phyloP scores from a whole-genome alignment of 1,140 invertebrate genomes.

The Musca vetustissima region DNA sequence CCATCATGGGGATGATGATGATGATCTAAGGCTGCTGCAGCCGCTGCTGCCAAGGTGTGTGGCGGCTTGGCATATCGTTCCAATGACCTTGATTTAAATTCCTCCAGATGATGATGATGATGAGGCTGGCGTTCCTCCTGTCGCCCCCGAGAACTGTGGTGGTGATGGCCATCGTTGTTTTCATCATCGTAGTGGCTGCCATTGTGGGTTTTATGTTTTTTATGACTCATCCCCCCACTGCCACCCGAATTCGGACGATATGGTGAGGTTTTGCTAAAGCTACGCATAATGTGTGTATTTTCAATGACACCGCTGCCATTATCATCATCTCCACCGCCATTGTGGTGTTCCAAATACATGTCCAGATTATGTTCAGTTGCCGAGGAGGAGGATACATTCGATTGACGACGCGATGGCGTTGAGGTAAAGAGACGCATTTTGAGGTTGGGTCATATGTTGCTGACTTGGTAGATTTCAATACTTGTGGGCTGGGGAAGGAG shows the following conservation, averaged over 20 bases:
- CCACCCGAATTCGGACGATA: neutral
- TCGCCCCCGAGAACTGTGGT: neutral
- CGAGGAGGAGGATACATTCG: neutral
- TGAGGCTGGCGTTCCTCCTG: neutral
- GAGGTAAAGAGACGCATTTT: constrained; percentile 13
- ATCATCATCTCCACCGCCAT: neutral
- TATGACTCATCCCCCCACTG: constrained; percentile 12
- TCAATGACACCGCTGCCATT: constrained; percentile 7
- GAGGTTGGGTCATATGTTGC: neutral
- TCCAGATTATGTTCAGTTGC: constrained; percentile 2
- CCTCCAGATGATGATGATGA: neutral
- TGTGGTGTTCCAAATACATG: neutral
- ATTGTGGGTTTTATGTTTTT: constrained; percentile 26
- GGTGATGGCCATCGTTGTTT: neutral
- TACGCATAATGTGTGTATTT: constrained; percentile 7
- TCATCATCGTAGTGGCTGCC: neutral
- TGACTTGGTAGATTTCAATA: no score
- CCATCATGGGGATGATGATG: constrained; percentile 23
- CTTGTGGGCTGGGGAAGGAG: neutral
- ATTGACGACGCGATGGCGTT: neutral
- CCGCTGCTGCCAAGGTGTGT: constrained; percentile 20
- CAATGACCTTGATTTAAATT: constrained; percentile 50
- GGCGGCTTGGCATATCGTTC: constrained; percentile 51
- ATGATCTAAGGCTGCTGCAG: constrained; percentile 31
- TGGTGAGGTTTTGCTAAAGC: neutral